Base-by-base conservation (phyloP, 2,113 vertebrate species). In the Oplegnathus fasciatus region DNA sequence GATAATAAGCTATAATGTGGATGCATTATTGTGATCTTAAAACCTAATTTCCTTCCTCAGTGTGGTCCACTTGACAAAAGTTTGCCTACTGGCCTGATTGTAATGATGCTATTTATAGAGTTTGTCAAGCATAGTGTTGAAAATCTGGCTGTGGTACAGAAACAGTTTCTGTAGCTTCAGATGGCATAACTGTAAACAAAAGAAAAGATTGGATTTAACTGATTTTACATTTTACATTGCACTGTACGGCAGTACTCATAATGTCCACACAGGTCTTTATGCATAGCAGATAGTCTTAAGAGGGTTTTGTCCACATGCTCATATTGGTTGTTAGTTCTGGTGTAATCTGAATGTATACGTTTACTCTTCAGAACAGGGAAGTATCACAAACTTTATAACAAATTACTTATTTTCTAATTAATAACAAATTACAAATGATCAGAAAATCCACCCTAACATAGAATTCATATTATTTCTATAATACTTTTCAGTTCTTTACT, bases 11-110 rank as follows among this genome's bases (percentile, higher is more conserved):
- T 30, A 74, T 67, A 44, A 81, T 83, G 65, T 46, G 57, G 62
- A 73, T 73, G 13, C 22, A 73, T 74, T 75, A 52, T 66, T 86
- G 48, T 60, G 52, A 62, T 68, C 10, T 85, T 82, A 68, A 76
- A 75, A 85, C 13, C 22, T 48, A 52, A 70, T 86, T 84, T 69
- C 24, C 17, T 61, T 50, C 58, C 10, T 83, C 13, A 66, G 7
- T 73, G 65, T 76, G 74, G 65, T 82, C 75, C 30, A 60, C 18
- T 14, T 20, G 60, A 60, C 42, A 55, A 65, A 34, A 37, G 37
- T 34, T 17, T 87, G 40, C 60, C 61, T 37, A n/a, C 15, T 28
- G 17, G n/a, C 83, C 42, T 34, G 42, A 80, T 46, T 75, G 9
- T 82, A 79, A 75, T 71, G 15, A 52, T n/a, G 65, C 20, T n/a